Percentiles rank a stretch among this genome's conserved stretches.
Conservation (phyloP, 64 coral and sea anemone species). For the Actinia tenebrosa region DNA sequence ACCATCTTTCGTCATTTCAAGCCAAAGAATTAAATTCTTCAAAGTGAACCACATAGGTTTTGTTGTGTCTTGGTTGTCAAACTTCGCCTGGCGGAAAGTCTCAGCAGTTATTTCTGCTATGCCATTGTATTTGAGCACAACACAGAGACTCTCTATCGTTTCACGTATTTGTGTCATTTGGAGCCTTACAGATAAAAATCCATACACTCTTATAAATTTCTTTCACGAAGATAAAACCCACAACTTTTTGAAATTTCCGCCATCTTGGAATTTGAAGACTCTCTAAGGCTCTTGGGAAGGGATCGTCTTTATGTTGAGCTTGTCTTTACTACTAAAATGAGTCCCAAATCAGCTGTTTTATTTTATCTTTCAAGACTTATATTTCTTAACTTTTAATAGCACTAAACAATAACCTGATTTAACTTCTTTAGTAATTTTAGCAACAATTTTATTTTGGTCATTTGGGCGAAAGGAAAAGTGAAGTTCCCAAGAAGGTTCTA, state of each 20-base stretch:
- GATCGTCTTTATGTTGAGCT: neutral
- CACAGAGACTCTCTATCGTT: slow-evolving; percentile 82
- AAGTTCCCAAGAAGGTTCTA: neutral
- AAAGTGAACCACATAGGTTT: slow-evolving; percentile 67
- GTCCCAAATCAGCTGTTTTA: no score
- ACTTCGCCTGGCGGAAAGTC: slow-evolving; percentile 88
- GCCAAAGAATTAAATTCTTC: neutral
- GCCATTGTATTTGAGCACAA: slow-evolving; percentile 49
- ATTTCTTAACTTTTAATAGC: no score
- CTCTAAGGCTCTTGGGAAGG: neutral
- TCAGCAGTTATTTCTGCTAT: slow-evolving; percentile 53
- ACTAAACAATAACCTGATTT: no score
- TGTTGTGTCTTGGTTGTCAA: slow-evolving; percentile 80
- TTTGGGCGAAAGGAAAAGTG: neutral
- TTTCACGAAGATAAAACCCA: neutral
- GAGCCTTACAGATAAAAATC: neutral
- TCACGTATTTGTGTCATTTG: slow-evolving; percentile 82
- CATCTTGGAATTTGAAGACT: slow-evolving; percentile 13
- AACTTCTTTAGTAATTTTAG: no score
- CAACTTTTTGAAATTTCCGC: slow-evolving; percentile 27
- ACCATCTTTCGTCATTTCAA: neutral
- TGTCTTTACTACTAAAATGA: no score
- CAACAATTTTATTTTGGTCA: no score
- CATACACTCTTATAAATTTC: neutral
- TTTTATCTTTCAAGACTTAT: no score